Evolutionary conservation across 2,797 vertebrate species (phyloP), one percentile per base, ranked within the genome.

Genomic region (Danio aesculapii): DNA sequence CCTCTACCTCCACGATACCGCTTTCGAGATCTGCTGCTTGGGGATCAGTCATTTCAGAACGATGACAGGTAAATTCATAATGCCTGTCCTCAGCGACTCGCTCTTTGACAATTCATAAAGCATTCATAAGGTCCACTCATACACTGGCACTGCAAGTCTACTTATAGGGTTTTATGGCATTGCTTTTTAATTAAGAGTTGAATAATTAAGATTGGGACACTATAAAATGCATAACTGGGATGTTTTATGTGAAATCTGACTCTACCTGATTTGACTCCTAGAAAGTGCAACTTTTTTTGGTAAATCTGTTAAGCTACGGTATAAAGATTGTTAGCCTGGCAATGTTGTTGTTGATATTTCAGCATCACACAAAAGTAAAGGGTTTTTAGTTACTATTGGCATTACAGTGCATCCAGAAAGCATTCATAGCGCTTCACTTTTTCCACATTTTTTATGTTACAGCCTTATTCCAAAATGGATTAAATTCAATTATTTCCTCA

Each of bases 1-100:
- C 97, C 97, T 6, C 90, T 98, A 82, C 97, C 97, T 0, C 97
- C 97, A 21, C 94, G 97, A 11, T 98, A 98, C 91, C 96, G 97
- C 80, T 97, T 99, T 92, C 95, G 97, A 84, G 97, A 99, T 88
- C 89, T 99, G 88, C 95, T 98, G 84, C 91, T 98, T 77, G 97
- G 97, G n/a, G 97, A 99, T 88, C 97, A 96, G 90, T 94, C 94
- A 6, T 96, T 96, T 91, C 96, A 95, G 90, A 97, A 94, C 84
- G 97, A 98, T 72, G 97, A 99, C 95, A 96, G 97, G 97, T 99
- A 94, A 88, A 89, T 46, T 0, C 12, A 39, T 46, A 41, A 19
- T 9, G 30, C 7, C 46, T 61, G 47, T 17, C 9, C 50, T 6
- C 43, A 62, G 63, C 52, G 2, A 59, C 12, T 52, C 50, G 14